A percentile compares a stretch with the other conserved stretches of the same genome.
These are phyloP conservation scores for Xerus inauris DNA, from an alignment of 2,113 vertebrate genomes.

Conservation along the genomic window DNA sequence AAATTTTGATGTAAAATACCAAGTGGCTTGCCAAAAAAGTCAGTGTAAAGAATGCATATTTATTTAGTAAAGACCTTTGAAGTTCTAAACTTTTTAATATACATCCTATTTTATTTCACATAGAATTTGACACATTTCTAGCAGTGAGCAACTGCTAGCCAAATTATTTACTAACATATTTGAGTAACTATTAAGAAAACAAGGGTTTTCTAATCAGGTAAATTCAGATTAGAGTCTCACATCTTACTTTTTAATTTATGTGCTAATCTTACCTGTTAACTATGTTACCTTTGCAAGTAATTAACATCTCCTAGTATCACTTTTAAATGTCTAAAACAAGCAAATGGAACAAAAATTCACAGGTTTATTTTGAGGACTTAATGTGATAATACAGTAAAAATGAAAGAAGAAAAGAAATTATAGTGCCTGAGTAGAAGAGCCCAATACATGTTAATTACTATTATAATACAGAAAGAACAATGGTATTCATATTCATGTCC, in stretches of 20 bases:
- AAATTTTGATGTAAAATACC: background rate
- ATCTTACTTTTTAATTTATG: slow-evolving; percentile 24
- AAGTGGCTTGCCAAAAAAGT: background rate
- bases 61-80: slow-evolving; percentile 25
- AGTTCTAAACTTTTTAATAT: background rate
- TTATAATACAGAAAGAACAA: background rate
- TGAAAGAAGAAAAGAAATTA: background rate
- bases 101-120: background rate
- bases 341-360: background rate
- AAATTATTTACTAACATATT: slow-evolving; percentile 23
- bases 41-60: background rate
- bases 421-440: background rate
- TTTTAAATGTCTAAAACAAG: background rate
- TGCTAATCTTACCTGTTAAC: slow-evolving; percentile 4
- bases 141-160: background rate
- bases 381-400: background rate
- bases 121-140: background rate
- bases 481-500: background rate
- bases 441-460: background rate
- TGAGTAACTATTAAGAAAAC: background rate
- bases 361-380: background rate
- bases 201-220: background rate
- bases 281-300: background rate
- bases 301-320: background rate
- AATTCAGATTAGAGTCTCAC: background rate